Conservation (phyloP, 2,113 vertebrate genomes). For the Oostethus manadensis region DNA sequence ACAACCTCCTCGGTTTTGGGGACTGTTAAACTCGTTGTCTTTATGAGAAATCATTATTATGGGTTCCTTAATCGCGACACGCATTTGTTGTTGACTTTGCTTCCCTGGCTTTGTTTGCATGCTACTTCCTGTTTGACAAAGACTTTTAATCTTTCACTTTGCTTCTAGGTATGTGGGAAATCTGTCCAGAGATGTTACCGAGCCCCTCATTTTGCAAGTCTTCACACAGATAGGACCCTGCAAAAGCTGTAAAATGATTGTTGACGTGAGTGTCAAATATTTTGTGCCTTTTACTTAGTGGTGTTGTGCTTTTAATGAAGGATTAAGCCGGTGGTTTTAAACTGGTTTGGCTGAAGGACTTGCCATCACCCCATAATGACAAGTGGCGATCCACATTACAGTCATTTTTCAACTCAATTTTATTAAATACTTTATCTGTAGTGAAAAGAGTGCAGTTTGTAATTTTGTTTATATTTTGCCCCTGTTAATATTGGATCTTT, state of each 20-base stretch:
- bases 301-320: background rate
- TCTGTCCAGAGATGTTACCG: constrained; percentile 94
- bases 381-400: too few relatives aligned
- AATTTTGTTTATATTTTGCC: too few relatives aligned
- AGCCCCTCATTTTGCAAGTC: constrained; percentile 94
- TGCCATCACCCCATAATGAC: too few relatives aligned
- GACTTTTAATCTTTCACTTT: constrained; percentile 30
- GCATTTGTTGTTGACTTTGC: constrained; percentile 14
- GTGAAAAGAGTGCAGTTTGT: too few relatives aligned
- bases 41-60: background rate
- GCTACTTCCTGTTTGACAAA: constrained; percentile 64
- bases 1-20: background rate
- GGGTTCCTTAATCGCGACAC: background rate
- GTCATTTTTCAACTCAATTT: too few relatives aligned
- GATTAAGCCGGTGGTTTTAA: too few relatives aligned
- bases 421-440: too few relatives aligned
- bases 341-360: too few relatives aligned
- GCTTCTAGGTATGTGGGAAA: constrained; percentile 92
- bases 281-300: background rate
- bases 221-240: constrained; percentile 98
- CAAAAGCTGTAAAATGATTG: constrained; percentile 99
- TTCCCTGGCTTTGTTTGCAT: constrained; percentile 66
- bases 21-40: background rate
- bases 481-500: too few relatives aligned
- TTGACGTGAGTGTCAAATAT: constrained; percentile 82